Conservation (phyloP, 2,797 vertebrate genomes). For the Etheostoma perlongum region DNA sequence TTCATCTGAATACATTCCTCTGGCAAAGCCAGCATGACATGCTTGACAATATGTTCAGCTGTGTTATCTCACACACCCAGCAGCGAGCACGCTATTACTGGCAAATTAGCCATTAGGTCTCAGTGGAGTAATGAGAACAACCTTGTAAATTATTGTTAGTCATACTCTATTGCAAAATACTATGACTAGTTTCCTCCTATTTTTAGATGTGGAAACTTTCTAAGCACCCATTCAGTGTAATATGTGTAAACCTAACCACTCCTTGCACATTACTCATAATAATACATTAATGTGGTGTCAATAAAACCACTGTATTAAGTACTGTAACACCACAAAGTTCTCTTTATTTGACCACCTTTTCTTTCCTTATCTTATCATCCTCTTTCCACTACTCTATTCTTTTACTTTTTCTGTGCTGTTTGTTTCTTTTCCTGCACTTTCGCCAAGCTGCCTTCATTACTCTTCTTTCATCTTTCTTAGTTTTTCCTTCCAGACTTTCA, state of each 20-base stretch:
- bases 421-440: conserved; percentile 5
- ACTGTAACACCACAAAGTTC: not conserved
- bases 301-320: conserved; percentile 12
- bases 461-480: conserved; percentile 14
- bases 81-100: conserved; percentile 31
- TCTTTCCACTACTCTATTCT: conserved; percentile 16
- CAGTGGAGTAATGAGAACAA: conserved; percentile 34
- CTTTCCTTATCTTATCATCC: conserved; percentile 24
- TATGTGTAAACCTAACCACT: conserved; percentile 29
- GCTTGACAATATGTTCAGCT: conserved; percentile 48
- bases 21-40: conserved; percentile 54
- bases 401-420: conserved; percentile 41
- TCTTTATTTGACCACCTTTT: conserved; percentile 15
- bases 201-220: conserved; percentile 39
- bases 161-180: conserved; percentile 34
- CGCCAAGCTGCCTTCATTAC: not conserved
- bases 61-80: conserved; percentile 47
- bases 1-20: conserved; percentile 67
- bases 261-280: conserved; percentile 35
- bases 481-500: conserved; percentile 30
- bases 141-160: conserved; percentile 56
- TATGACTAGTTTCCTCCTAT: conserved; percentile 23
- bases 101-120: conserved; percentile 60
- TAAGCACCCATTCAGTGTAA: conserved; percentile 8
- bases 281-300: conserved; percentile 10